phyloP scores from a whole-genome alignment of 2,888 invertebrate genomes.

The Colletes collaris region DNA sequence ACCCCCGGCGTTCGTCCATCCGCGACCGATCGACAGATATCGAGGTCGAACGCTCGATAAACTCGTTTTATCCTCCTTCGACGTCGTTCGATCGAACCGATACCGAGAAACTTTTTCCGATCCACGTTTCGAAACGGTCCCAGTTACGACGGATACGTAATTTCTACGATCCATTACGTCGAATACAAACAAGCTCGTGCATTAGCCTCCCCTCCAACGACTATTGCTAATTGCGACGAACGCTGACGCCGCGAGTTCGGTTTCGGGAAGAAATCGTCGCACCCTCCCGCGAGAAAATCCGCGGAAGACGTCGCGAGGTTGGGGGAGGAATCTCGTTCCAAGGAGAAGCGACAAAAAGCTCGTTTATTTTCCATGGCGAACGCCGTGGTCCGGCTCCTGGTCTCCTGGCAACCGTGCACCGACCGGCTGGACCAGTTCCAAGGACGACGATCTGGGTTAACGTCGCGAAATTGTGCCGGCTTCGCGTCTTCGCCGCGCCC shows the following conservation, averaged over 20 bases:
- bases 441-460: slow-evolving; percentile 78
- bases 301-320: slow-evolving; percentile 37
- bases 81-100: background rate
- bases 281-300: slow-evolving; percentile 49
- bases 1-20: slow-evolving; percentile 62
- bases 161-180: too few species aligned
- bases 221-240: too few species aligned
- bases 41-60: slow-evolving; percentile 31
- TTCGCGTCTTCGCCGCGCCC: slow-evolving; percentile 52
- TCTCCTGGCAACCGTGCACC: slow-evolving; percentile 72
- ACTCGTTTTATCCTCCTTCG: slow-evolving; percentile 28
- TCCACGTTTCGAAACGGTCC: background rate
- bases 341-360: slow-evolving; percentile 59
- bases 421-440: slow-evolving; percentile 77
- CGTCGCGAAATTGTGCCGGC: slow-evolving; percentile 73
- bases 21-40: slow-evolving; percentile 69
- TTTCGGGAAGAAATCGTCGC: too few species aligned
- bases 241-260: too few species aligned
- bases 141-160: too few species aligned
- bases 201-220: too few species aligned
- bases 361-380: slow-evolving; percentile 60
- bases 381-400: slow-evolving; percentile 59
- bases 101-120: background rate
- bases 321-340: slow-evolving; percentile 45
- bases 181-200: too few species aligned